These are phyloP conservation scores for Eupeodes latifasciatus DNA, from an alignment of 2,888 invertebrate genomes.

Conservation along the genomic window DNA sequence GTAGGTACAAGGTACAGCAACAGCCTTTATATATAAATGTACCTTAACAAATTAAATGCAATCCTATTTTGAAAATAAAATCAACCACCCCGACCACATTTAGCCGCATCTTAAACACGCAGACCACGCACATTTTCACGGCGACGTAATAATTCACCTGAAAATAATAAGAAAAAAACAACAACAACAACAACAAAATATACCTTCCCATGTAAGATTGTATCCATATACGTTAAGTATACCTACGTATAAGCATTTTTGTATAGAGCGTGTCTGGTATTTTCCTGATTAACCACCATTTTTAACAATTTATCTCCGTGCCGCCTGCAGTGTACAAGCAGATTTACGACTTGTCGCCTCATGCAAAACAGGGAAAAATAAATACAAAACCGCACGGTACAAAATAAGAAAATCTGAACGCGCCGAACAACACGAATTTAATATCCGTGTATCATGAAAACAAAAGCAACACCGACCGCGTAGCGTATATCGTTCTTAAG, in stretches of 20 bases:
- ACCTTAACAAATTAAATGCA: constrained; percentile 27
- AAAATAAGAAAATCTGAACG: constrained; percentile 48
- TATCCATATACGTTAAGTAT: background rate
- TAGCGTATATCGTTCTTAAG: background rate
- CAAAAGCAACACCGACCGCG: constrained; percentile 41
- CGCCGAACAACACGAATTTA: constrained; percentile 46
- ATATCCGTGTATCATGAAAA: constrained; percentile 62
- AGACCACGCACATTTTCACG: constrained; percentile 73
- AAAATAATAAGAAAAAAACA: constrained; percentile 50
- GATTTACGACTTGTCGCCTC: constrained; percentile 76
- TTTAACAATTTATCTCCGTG: constrained; percentile 72
- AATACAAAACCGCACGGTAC: constrained; percentile 30
- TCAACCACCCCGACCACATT: constrained; percentile 2
- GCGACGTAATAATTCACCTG: constrained; percentile 74
- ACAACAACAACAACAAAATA: background rate
- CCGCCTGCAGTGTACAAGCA: constrained; percentile 74
- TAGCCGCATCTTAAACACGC: constrained; percentile 70
- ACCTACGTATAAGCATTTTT: background rate
- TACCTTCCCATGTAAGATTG: too few relatives aligned
- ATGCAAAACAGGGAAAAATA: constrained; percentile 65
- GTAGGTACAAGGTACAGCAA: background rate
- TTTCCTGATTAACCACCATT: constrained; percentile 75
- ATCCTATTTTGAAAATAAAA: constrained; percentile 42
- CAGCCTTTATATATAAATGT: background rate
- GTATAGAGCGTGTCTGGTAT: background rate